Evolutionary conservation across 2,797 vertebrate species (phyloP), one percentile per base, ranked within the genome.

Genomic region (Sternotherus odoratus): DNA sequence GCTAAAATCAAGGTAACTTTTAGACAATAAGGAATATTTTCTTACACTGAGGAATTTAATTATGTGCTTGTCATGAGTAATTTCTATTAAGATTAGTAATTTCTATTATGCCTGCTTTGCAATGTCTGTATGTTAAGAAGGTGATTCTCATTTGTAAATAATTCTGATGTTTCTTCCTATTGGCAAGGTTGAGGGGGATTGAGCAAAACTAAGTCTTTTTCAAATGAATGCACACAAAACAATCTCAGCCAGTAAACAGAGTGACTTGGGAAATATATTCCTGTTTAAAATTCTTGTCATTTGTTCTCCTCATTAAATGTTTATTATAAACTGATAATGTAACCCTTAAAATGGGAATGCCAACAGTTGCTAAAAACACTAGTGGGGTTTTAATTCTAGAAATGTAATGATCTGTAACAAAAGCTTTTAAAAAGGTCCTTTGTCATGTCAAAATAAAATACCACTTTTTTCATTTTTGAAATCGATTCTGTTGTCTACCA

Each of bases 131-230:
- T 79, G 63, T 21, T 80, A 77, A 92, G 84, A 77, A 82, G 86
- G 82, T 78, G 86, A 91, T 94, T 90, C 87, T 93, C 91, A 85
- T 92, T 95, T 91, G 82, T 86, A 84, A 93, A 96, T 94, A 75
- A 96, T 74, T 91, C 86, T 69, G 75, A 54, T 53, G 5, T 90
- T 95, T 93, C 82, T 92, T 63, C 86, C 56, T 82, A 49, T 94
- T 80, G 49, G 33, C 0, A 16, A 90, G 79, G 49, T 89, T 92
- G 93, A 3, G 1, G 81, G 91, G 86, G 82, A 79, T 75, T 88
- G 89, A 89, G 91, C 88, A 88, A 93, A 91, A 85, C 82, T 88
- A 92, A 10, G 63, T 84, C 53, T 88, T 94, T 94, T 57, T 95
- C 92, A 87, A 91, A 63, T 83, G 88, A 86, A 78, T 84, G 30